Base-by-base conservation (phyloP, 2,797 vertebrate genomes). In the Microtus obscurus region DNA sequence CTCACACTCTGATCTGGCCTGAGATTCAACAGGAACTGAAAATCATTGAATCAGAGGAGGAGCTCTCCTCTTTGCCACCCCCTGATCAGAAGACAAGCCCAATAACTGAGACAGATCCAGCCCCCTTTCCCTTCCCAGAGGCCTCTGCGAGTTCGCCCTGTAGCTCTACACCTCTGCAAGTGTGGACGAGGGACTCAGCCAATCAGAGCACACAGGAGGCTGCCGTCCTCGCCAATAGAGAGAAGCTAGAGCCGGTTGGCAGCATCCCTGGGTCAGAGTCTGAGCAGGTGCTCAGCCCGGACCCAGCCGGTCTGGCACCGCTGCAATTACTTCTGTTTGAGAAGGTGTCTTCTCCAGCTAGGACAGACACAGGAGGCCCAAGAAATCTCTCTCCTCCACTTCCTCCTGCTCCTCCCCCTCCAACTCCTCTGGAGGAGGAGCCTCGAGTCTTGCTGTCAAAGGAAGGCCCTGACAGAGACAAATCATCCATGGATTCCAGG, bases 21-120 rank as follows among this genome's bases (percentile, higher is more conserved):
- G 99, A 99, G 92, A 98, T 99, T 97, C 99, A 99, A 90, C 99
- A 99, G 74, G 99, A 99, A 95, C 98, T 99, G 95, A 99, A 99
- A 98, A 99, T 99, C 93, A 98, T 99, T 0, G 99, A 99, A 97
- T 98, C 99, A 67, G 99, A 99, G 97, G 98, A 99, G 53, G 99
- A 99, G 40, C 95, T 98, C n/a, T 79, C 98, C 8, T 81, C 96
- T 0, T 79, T 98, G 78, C 95, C 98, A 82, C 89, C 90, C 11
- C 48, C 95, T 93, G 21, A 56, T 29, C 78, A 90, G 14, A 96
- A 96, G 88, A 87, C 0, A 0, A 91, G 43, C 37, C 67, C 89
- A 12, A 61, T 78, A 27, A 83, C 53, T 34, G 87, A 91, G 51
- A 76, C 88, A 11, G 87, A 43, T 11, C n/a, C 91, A 0, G 79